Base-by-base conservation (phyloP, 1,140 invertebrate genomes). In the Aphaenogaster ashmeadi region DNA sequence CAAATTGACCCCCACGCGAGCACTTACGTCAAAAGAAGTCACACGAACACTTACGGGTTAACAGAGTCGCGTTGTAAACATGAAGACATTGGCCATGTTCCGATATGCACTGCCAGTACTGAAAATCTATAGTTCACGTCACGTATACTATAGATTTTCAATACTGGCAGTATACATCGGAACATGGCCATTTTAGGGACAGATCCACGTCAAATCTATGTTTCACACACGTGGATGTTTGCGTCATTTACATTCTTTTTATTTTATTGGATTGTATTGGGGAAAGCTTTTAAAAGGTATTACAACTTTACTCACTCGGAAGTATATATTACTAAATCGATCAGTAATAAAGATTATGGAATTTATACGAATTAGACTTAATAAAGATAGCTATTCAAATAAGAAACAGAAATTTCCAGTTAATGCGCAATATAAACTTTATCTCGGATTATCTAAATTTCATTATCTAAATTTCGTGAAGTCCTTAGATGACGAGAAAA, bases 281-380 rank as follows among this genome's bases (percentile, higher is more conserved):
- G 18, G 44, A 72, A 52, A 72, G 27, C 18, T 3, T 72, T 54
- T 72, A n/a, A 72, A 72, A 72, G 4, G 3, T 72, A 54, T n/a
- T n/a, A 18, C 9, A 71, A 71, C 15, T 52, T 52, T 52, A 71
- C n/a, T 33, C 36, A 52, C 15, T 71, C 13, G 44, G n/a, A 41
- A 41, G 27, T 50, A 50, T 33, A 44, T 47, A 33, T 60, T 21
- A 50, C 6, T 33, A 8, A 50, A 52, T 18, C 47, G 27, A 47
- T 47, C 9, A 15, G n/a, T 9, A 41, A 41, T 36, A 41, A 38
- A 66, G 18, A 41, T 66, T 33, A 33, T 62, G 11, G 15, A 62
- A 66, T 44, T 21, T 27, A 15, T 9, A 47, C 9, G 11, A 50
- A 15, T 18, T 50, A 69, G 5, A 50, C 0, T 27, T 47, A 69